phyloP scores from a whole-genome alignment of 92 coral and sea anemone species.

The Ricordea florida region DNA sequence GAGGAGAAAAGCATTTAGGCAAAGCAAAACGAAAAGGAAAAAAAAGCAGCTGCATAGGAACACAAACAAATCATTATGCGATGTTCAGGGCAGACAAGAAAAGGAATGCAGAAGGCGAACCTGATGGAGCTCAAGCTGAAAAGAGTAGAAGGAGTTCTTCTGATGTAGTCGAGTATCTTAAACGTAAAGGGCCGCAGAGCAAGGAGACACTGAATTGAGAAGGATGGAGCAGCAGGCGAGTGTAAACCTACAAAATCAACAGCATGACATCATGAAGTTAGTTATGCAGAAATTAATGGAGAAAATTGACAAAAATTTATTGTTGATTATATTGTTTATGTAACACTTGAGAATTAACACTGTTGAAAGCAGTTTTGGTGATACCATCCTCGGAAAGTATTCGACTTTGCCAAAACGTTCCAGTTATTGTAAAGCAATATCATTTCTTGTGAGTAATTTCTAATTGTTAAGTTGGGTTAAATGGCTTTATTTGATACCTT shows the following conservation, averaged over 20 bases:
- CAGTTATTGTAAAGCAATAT: background rate
- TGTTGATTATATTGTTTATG: too few relatives aligned
- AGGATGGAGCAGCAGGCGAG: too few relatives aligned
- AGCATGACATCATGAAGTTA: too few relatives aligned
- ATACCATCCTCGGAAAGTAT: background rate
- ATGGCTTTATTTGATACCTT: background rate
- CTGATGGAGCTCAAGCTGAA: background rate
- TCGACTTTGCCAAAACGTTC: background rate
- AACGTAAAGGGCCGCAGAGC: background rate
- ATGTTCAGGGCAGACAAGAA: constrained; percentile 25
- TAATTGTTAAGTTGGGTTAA: background rate
- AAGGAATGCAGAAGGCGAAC: constrained; percentile 20
- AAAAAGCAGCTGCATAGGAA: constrained; percentile 31
- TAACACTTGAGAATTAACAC: background rate
- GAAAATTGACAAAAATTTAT: too few relatives aligned
- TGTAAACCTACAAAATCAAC: too few relatives aligned
- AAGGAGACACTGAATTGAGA: too few relatives aligned
- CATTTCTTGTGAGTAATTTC: background rate
- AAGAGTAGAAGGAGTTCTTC: constrained; percentile 5
- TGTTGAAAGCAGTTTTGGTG: background rate
- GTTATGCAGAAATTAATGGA: background rate
- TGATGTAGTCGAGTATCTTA: background rate
- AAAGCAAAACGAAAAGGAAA: constrained; percentile 34
- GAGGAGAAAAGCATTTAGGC: constrained; percentile 13
- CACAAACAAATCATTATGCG: background rate